Percentiles rank a stretch among this genome's conserved stretches.
Conservation (phyloP, 2,113 vertebrate species). For the Brienomyrus brachyistius region DNA sequence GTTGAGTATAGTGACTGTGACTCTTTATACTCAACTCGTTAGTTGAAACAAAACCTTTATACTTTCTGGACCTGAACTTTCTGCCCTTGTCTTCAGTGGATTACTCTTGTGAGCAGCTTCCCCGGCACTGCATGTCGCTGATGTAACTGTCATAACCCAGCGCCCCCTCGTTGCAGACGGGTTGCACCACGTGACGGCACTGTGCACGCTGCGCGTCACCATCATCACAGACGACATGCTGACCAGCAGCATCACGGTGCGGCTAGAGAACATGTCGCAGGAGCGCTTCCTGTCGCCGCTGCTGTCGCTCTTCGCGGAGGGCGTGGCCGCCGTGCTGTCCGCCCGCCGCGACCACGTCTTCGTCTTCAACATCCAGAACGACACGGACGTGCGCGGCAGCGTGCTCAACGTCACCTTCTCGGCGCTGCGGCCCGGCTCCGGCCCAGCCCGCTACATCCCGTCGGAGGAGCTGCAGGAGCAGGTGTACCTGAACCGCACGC, state of each 20-base stretch:
- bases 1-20: no score
- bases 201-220: constrained; percentile 83
- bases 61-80: not conserved
- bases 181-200: constrained; percentile 66
- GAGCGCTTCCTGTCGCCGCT: constrained; percentile 89
- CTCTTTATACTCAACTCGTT: no score
- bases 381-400: constrained; percentile 81
- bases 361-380: constrained; percentile 84
- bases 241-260: constrained; percentile 94
- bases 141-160: not conserved
- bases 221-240: constrained; percentile 98
- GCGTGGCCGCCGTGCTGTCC: constrained; percentile 83
- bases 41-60: not conserved
- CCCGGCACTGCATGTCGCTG: not conserved
- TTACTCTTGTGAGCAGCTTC: not conserved
- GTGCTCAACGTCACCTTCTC: constrained; percentile 95
- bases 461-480: constrained; percentile 94
- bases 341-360: constrained; percentile 80
- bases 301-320: constrained; percentile 81
- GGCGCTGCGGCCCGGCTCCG: constrained; percentile 74
- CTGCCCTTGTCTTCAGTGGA: not conserved
- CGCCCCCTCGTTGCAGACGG: constrained; percentile 63
- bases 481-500: constrained; percentile 89
- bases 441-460: constrained; percentile 73
- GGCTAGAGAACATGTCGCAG: constrained; percentile 97